Evolutionary conservation across 1,140 invertebrate genomes (phyloP).

Genomic region (Drosophila arizonae): DNA sequence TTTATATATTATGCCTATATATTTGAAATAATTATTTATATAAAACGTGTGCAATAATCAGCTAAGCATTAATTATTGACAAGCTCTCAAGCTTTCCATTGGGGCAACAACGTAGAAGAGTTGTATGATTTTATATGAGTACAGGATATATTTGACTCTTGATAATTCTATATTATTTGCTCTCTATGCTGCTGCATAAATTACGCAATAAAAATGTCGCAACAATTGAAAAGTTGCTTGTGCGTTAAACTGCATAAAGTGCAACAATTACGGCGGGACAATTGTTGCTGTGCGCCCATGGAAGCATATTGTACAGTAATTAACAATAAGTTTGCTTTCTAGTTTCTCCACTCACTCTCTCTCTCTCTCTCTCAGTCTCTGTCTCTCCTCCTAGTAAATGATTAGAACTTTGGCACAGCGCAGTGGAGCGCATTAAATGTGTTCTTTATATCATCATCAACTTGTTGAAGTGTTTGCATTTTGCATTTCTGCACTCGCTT

Average conservation of each 20-base stretch:
- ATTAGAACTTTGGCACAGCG: slow-evolving; percentile 35
- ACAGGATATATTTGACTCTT: slow-evolving; percentile 9
- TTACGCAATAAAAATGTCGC: slow-evolving; percentile 56
- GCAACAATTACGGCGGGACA: slow-evolving; percentile 42
- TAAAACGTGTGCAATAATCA: no score
- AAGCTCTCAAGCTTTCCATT: no score
- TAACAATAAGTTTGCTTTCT: slow-evolving; percentile 44
- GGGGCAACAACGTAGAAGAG: no score
- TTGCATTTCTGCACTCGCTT: slow-evolving; percentile 28
- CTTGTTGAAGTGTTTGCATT: slow-evolving; percentile 31
- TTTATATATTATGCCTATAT: not conserved
- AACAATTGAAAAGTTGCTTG: slow-evolving; percentile 50
- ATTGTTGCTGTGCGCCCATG: slow-evolving; percentile 34
- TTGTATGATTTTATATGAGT: not conserved
- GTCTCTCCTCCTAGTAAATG: slow-evolving; percentile 6
- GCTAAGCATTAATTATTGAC: no score
- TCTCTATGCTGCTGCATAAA: slow-evolving; percentile 39
- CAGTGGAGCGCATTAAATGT: slow-evolving; percentile 36
- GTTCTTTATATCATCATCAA: slow-evolving; percentile 25
- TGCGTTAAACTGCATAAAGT: slow-evolving; percentile 53
- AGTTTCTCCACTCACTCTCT: not conserved
- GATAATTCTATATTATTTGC: not conserved
- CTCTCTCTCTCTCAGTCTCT: not conserved
- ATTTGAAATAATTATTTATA: no score
- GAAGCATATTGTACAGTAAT: slow-evolving; percentile 50